These are phyloP conservation scores for Hyles lineata DNA, from an alignment of 2,888 invertebrate genomes.

Conservation along the genomic window DNA sequence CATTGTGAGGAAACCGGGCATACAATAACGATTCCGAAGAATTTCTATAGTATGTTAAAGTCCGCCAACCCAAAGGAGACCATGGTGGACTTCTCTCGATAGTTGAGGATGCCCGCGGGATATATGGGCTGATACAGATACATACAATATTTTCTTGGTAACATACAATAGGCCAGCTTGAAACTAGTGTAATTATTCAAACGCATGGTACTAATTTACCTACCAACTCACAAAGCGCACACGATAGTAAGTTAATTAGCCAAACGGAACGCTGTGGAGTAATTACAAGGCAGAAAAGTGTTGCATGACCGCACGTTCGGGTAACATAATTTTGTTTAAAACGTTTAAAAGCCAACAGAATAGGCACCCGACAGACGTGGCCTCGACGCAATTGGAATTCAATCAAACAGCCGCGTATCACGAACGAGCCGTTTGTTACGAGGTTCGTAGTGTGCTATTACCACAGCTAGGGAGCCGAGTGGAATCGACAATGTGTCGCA, in stretches of 20 bases:
- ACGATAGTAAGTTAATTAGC: slow-evolving; percentile 36
- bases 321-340: slow-evolving; percentile 51
- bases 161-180: background rate
- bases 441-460: slow-evolving; percentile 53
- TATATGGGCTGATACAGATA: no score
- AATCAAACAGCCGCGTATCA: slow-evolving; percentile 53
- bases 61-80: no score
- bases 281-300: slow-evolving; percentile 47
- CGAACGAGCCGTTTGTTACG: slow-evolving; percentile 42
- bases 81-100: no score
- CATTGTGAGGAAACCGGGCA: no score
- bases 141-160: background rate
- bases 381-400: slow-evolving; percentile 63
- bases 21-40: no score
- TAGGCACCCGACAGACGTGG: slow-evolving; percentile 40
- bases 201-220: slow-evolving; percentile 1
- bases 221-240: slow-evolving; percentile 8
- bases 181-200: slow-evolving; percentile 6
- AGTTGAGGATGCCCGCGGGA: no score
- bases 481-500: slow-evolving; percentile 63
- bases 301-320: slow-evolving; percentile 57
- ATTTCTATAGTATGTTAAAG: no score
- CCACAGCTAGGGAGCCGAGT: slow-evolving; percentile 56
- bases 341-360: slow-evolving; percentile 49
- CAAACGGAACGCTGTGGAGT: slow-evolving; percentile 36